A percentile compares a stretch with the other conserved stretches of the same genome.
Conservation (phyloP, 2,888 invertebrate genomes). For the Troides helena region DNA sequence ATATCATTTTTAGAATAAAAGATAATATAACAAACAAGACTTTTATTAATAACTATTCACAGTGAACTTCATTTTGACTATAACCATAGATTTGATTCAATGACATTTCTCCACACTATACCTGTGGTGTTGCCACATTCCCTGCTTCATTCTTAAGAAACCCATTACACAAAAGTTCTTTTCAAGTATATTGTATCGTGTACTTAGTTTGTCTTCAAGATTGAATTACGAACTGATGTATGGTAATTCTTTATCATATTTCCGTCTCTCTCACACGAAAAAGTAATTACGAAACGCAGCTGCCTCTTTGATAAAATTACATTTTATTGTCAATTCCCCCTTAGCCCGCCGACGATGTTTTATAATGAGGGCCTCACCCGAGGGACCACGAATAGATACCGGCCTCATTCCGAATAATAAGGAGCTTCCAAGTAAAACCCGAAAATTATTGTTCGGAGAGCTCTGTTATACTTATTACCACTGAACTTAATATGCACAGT, state of each 20-base stretch:
- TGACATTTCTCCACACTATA: no score
- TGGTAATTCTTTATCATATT: neutral
- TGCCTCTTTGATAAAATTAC: slow-evolving; percentile 23
- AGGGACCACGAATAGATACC: slow-evolving; percentile 8
- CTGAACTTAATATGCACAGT: no score
- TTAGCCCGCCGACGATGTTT: slow-evolving; percentile 18
- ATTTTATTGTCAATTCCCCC: slow-evolving; percentile 23
- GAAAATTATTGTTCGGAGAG: slow-evolving; percentile 16
- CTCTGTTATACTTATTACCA: slow-evolving; percentile 1
- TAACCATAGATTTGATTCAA: no score
- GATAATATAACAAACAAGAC: no score
- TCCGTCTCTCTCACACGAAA: neutral
- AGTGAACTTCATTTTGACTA: no score
- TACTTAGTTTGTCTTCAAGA: neutral
- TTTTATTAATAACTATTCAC: no score
- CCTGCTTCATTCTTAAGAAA: no score
- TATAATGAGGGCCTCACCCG: slow-evolving; percentile 19
- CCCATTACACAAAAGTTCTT: no score
- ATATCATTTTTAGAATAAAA: no score
- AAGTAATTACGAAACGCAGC: slow-evolving; percentile 22
- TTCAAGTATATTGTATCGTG: no score
- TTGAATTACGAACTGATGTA: neutral
- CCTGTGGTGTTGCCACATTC: no score
- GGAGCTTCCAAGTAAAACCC: slow-evolving; percentile 19
- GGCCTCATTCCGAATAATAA: slow-evolving; percentile 11